phyloP scores from a whole-genome alignment of 2,797 vertebrate genomes.

The Lycodopsis pacificus region DNA sequence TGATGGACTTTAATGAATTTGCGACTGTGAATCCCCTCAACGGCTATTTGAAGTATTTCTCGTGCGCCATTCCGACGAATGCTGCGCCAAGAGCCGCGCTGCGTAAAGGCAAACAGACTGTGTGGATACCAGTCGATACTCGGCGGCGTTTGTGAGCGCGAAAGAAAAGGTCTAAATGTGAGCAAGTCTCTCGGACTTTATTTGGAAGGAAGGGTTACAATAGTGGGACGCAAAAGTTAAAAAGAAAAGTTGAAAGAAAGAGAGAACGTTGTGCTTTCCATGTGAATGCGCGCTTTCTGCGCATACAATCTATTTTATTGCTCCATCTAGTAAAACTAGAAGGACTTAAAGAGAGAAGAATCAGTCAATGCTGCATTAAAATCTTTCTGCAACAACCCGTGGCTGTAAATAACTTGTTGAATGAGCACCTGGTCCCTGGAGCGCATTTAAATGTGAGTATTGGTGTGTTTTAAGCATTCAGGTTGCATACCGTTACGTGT shows the following conservation, averaged over 20 bases:
- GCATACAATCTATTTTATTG: constrained; percentile 7
- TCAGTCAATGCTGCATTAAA: neutral
- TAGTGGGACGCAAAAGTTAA: constrained; percentile 45
- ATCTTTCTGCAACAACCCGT: constrained; percentile 15
- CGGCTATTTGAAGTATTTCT: constrained; percentile 29
- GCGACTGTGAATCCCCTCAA: constrained; percentile 30
- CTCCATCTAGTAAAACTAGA: constrained; percentile 6
- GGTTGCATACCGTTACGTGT: constrained; percentile 17
- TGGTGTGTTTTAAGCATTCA: constrained; percentile 20
- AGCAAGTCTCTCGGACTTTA: constrained; percentile 2
- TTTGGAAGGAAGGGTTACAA: neutral
- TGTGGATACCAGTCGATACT: constrained; percentile 22
- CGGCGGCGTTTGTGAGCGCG: constrained; percentile 13
- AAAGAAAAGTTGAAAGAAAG: constrained; percentile 62
- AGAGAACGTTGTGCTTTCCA: neutral
- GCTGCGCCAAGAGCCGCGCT: constrained; percentile 56
- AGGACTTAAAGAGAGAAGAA: constrained; percentile 21
- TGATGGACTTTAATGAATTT: constrained; percentile 50
- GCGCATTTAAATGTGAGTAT: constrained; percentile 67
- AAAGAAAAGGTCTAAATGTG: neutral
- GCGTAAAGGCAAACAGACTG: constrained; percentile 58
- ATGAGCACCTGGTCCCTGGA: constrained; percentile 47
- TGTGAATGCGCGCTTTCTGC: constrained; percentile 39
- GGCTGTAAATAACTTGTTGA: constrained; percentile 70
- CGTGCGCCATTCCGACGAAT: constrained; percentile 56